Percentiles rank a stretch among this genome's conserved stretches.
These are phyloP conservation scores for Euwallacea similis DNA, from an alignment of 1,140 invertebrate species.

Conservation along the genomic window DNA sequence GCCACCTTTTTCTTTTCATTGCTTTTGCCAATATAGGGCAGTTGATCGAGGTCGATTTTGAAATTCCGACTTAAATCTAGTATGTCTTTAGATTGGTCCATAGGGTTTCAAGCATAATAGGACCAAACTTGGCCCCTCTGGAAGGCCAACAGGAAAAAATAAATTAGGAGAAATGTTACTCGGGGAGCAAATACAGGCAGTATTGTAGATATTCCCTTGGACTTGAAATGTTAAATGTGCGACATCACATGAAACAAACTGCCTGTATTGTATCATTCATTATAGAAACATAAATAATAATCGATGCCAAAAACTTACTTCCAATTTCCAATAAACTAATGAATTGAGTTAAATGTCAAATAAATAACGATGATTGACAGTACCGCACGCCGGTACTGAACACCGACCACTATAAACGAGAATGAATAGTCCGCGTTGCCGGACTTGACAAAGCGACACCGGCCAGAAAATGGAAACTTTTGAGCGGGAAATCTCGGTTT, in stretches of 20 bases:
- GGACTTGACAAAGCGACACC: constrained; percentile 10
- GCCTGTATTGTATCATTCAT: constrained; percentile 3
- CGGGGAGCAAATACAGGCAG: background rate
- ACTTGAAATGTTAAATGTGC: background rate
- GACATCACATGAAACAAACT: constrained; percentile 1
- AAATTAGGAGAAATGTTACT: background rate
- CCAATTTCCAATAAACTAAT: constrained; percentile 2
- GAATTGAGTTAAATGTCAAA: background rate
- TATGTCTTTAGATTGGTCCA: constrained; percentile 50
- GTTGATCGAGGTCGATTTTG: constrained; percentile 47
- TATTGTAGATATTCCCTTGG: too few species aligned
- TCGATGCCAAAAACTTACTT: constrained; percentile 7
- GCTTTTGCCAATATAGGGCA: constrained; percentile 41
- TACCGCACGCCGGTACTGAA: background rate
- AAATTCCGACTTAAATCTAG: constrained; percentile 45
- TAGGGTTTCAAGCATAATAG: constrained; percentile 41
- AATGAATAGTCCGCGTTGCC: background rate
- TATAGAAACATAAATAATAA: background rate
- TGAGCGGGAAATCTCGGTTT: constrained; percentile 28
- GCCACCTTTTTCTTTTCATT: constrained; percentile 57
- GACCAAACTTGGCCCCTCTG: constrained; percentile 17
- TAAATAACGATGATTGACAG: background rate
- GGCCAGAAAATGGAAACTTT: constrained; percentile 24
- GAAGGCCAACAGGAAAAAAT: constrained; percentile 24
- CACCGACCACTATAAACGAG: background rate